These are phyloP conservation scores for Drosophila dives DNA, from an alignment of 2,888 invertebrate species.

Conservation along the genomic window DNA sequence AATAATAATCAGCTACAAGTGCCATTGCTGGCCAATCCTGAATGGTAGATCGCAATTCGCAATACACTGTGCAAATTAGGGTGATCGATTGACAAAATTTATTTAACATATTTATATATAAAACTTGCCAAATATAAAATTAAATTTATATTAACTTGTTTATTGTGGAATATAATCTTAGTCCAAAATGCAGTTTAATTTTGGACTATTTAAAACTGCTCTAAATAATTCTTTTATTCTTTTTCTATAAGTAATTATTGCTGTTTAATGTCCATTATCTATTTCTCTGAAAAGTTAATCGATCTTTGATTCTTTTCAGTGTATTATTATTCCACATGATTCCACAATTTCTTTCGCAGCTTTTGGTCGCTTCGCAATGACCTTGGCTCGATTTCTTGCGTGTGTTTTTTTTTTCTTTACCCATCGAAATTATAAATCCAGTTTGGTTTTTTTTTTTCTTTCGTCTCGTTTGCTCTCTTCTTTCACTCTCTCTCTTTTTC, in stretches of 20 bases:
- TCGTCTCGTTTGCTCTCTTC: conserved; percentile 69
- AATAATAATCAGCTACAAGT: conserved; percentile 9
- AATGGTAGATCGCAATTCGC: conserved; percentile 30
- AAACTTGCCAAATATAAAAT: not conserved
- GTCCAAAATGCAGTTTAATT: not conserved
- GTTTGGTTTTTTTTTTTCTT: conserved; percentile 44
- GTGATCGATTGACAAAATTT: not conserved
- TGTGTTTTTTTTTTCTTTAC: conserved; percentile 57
- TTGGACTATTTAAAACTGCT: not conserved
- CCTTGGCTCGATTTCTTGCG: conserved; percentile 81
- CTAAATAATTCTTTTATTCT: not conserved
- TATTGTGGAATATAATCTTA: not conserved
- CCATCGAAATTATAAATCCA: conserved; percentile 74
- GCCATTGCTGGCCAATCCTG: conserved; percentile 29
- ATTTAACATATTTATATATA: not conserved
- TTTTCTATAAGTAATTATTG: not conserved
- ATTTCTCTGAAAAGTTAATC: no score
- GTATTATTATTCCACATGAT: conserved; percentile 57
- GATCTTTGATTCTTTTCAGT: conserved; percentile 18
- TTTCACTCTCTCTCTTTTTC: conserved; percentile 67
- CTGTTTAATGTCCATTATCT: not conserved
- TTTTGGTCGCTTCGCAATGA: conserved; percentile 60
- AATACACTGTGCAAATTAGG: not conserved
- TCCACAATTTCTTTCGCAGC: conserved; percentile 75
- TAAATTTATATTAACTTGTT: not conserved